A percentile compares a stretch with the other conserved stretches of the same genome.
These are phyloP conservation scores for Drosophila affinis DNA, from an alignment of 2,888 invertebrate species.

Conservation along the genomic window DNA sequence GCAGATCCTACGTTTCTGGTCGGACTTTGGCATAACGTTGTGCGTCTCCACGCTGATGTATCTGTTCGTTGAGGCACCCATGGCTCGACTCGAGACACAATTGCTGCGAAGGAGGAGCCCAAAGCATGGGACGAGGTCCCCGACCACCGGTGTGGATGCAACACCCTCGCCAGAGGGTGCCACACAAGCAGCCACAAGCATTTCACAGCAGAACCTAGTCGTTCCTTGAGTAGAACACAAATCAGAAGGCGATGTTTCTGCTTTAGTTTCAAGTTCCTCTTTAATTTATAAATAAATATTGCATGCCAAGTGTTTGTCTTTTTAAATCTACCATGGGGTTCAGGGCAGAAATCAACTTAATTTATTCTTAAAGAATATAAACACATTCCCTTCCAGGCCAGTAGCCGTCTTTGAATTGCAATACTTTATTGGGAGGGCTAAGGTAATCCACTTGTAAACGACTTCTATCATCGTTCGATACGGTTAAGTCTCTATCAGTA, in stretches of 20 bases:
- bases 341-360: no score
- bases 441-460: not conserved
- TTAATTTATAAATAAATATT: not conserved
- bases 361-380: no score
- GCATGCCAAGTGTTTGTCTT: not conserved
- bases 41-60: slow-evolving; percentile 45
- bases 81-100: slow-evolving; percentile 50
- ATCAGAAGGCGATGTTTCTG: not conserved
- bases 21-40: slow-evolving; percentile 73
- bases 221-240: slow-evolving; percentile 2
- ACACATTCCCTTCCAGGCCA: not conserved
- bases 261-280: not conserved
- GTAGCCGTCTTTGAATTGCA: not conserved
- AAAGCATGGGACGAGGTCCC: not conserved
- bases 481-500: not conserved
- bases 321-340: no score
- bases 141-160: not conserved
- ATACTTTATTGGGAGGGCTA: not conserved
- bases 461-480: not conserved
- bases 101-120: slow-evolving; percentile 38
- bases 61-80: slow-evolving; percentile 52
- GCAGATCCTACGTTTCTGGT: slow-evolving; percentile 74
- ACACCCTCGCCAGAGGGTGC: not conserved
- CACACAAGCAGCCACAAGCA: slow-evolving; percentile 16
- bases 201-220: slow-evolving; percentile 41